Evolutionary conservation across 2,797 vertebrate species (phyloP).

Genomic region (Enteromius trimaculatus): DNA sequence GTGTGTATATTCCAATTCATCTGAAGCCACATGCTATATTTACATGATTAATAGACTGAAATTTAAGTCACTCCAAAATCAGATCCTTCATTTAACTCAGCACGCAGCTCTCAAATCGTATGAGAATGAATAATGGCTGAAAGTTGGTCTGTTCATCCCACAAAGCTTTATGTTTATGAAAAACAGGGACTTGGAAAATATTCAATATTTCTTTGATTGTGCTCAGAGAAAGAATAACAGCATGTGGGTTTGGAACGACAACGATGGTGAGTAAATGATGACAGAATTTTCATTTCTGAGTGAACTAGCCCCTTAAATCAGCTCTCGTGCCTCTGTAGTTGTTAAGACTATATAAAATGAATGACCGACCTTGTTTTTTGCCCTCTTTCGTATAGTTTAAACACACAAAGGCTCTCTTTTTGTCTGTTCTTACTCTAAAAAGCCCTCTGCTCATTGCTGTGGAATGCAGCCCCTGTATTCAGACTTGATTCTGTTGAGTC

Average conservation of each 20-base stretch:
- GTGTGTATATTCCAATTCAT: neutral
- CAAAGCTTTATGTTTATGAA: slow-evolving; percentile 25
- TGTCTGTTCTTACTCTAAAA: slow-evolving; percentile 42
- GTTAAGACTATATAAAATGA: slow-evolving; percentile 37
- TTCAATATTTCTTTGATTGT: slow-evolving; percentile 15
- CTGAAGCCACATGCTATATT: neutral
- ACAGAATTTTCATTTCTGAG: slow-evolving; percentile 8
- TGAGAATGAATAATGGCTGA: slow-evolving; percentile 12
- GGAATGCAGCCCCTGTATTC: slow-evolving; percentile 62
- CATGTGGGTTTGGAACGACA: neutral
- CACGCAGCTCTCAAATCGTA: neutral
- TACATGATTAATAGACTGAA: slow-evolving; percentile 12
- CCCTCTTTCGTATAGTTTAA: slow-evolving; percentile 42
- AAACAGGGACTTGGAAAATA: slow-evolving; percentile 13
- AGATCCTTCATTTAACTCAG: neutral
- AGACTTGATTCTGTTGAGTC: slow-evolving; percentile 58
- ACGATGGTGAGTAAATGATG: neutral
- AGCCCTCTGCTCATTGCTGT: slow-evolving; percentile 55
- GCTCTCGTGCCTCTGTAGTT: slow-evolving; percentile 30
- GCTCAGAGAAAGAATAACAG: neutral
- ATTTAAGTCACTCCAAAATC: slow-evolving; percentile 1
- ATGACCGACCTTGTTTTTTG: slow-evolving; percentile 54
- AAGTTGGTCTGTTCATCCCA: slow-evolving; percentile 4
- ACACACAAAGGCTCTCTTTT: slow-evolving; percentile 37
- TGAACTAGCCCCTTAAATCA: neutral